Evolutionary conservation across 1,140 invertebrate species (phyloP), one percentile per base, ranked within the genome.

Genomic region (Lepidurus apus): DNA sequence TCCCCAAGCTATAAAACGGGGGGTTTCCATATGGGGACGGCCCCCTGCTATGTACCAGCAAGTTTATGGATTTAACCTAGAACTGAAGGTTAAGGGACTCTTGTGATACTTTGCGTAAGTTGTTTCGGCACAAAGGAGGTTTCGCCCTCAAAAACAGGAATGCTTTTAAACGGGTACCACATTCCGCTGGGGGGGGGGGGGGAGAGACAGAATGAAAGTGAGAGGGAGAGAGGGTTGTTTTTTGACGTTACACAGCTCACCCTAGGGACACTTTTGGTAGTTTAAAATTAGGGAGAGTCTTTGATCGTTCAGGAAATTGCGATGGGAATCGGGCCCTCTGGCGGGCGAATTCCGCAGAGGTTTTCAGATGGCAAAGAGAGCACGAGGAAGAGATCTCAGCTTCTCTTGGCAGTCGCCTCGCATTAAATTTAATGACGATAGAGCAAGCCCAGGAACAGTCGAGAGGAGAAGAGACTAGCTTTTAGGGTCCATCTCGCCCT

Each of bases 401-500:
- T 47, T 2, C 45, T 47, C 5, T 1, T 21, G 9, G 9, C 4
- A 65, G n/a, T 13, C 53, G 53, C 53, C 53, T 21, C 17, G 21
- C 53, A 65, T 65, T 65, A 65, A 65, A 65, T 65, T 65, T 65
- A 65, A 65, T 65, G 53, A 65, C 53, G 53, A 65, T 21, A 11
- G 53, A 65, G 53, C 53, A 21, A 7, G 53, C 17, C 6, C 9
- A 21, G 53, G 53, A 65, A 34, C 34, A 34, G 9, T 17, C 53
- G 21, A 13, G 8, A 65, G 53, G 21, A 65, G 53, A 65, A 65
- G 53, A 65, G 21, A 65, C 53, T 65, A 65, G 53, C 53, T 65
- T 65, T 65, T 17, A 65, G 53, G 53, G 21, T 21, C n/a, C 8
- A 13, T 21, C 9, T 65, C n/a, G 17, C 7, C 53, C 53, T 17